Base-by-base conservation (phyloP, 2,888 invertebrate species). In the Camptogramma bilineatum region DNA sequence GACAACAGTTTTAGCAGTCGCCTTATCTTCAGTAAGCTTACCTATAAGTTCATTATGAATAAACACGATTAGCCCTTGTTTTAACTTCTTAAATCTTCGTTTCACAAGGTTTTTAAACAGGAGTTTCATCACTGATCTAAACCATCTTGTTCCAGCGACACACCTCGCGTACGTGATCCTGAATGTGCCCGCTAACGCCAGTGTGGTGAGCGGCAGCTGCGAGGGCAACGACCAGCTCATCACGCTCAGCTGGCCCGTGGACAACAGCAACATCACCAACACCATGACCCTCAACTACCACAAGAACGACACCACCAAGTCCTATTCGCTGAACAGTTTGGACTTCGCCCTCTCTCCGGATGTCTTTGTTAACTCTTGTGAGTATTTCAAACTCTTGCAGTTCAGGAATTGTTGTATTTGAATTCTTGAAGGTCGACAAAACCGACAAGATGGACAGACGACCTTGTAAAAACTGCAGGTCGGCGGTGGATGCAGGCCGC, bases 361-460 rank as follows among this genome's bases (percentile, higher is more conserved):
- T 70, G 81, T 88, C 42, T 94, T 95, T 69, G 77, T 83, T 21
- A 88, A 88, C 65, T 78, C 80, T 13, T 81, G 91, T 86, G 70
- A 91, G 89, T 88, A 34, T n/a, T 39, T 8, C 28, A 28, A 4
- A 5, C 2, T 24, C n/a, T 24, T 24, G 24, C 24, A 24, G 24
- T n/a, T n/a, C n/a, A n/a, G n/a, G n/a, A n/a, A n/a, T n/a, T n/a
- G n/a, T n/a, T n/a, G n/a, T n/a, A n/a, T n/a, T n/a, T n/a, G n/a
- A n/a, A n/a, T n/a, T n/a, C n/a, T n/a, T n/a, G n/a, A n/a, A n/a
- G n/a, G n/a, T n/a, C n/a, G n/a, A n/a, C n/a, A n/a, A n/a, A n/a
- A n/a, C n/a, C n/a, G n/a, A n/a, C n/a, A n/a, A n/a, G n/a, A n/a
- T n/a, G n/a, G n/a, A n/a, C n/a, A n/a, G n/a, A n/a, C n/a, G n/a